These are phyloP conservation scores for Steromphala cineraria DNA, from an alignment of 2,888 invertebrate species.

Conservation along the genomic window DNA sequence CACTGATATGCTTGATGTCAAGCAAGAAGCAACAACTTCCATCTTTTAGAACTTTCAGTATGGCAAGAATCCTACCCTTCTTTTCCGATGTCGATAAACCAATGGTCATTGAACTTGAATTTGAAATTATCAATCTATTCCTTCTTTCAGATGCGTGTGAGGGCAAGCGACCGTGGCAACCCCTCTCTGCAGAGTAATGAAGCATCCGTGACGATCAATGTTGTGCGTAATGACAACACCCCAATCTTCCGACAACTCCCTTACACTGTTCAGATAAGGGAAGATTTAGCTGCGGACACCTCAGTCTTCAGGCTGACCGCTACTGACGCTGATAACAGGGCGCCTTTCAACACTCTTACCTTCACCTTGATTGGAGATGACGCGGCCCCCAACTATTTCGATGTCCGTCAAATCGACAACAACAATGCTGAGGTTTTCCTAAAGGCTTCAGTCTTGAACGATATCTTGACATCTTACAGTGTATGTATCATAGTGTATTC, in stretches of 20 bases:
- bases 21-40: too few species aligned
- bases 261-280: conserved; percentile 28
- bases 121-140: neutral
- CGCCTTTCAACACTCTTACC: conserved; percentile 56
- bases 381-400: conserved; percentile 39
- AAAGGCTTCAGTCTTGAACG: conserved; percentile 27
- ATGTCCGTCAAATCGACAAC: conserved; percentile 34
- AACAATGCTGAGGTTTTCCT: conserved; percentile 42
- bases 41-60: too few species aligned
- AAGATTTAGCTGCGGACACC: conserved; percentile 15
- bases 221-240: conserved; percentile 47
- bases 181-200: conserved; percentile 45
- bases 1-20: too few species aligned
- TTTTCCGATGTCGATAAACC: too few species aligned
- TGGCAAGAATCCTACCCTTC: too few species aligned
- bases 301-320: conserved; percentile 36
- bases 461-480: conserved; percentile 30
- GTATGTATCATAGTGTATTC: conserved; percentile 28
- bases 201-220: conserved; percentile 45
- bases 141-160: conserved; percentile 54
- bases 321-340: conserved; percentile 41
- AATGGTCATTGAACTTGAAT: too few species aligned
- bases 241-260: conserved; percentile 41
- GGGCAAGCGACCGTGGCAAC: conserved; percentile 60
- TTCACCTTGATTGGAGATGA: conserved; percentile 53